Conservation (phyloP, 2,113 vertebrate species). For the Maccullochella peelii region DNA sequence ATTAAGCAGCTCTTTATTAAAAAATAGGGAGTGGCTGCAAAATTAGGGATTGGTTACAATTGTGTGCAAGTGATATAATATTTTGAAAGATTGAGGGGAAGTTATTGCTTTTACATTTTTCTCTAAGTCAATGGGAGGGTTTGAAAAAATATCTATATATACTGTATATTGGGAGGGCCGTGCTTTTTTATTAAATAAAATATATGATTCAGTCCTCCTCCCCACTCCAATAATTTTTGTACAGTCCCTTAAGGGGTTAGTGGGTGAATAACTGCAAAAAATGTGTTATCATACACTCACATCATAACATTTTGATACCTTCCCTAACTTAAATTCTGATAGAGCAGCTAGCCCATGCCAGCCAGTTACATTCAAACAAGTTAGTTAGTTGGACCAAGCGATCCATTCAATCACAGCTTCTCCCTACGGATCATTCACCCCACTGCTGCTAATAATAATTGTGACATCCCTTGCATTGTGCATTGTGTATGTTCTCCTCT, state of each 20-base stretch:
- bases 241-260: neutral
- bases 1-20: neutral
- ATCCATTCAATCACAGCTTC: neutral
- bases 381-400: neutral
- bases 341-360: neutral
- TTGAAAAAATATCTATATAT: neutral
- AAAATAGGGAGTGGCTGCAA: neutral
- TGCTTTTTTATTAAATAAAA: neutral
- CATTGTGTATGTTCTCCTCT: constrained; percentile 11
- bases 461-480: constrained; percentile 20
- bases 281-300: neutral
- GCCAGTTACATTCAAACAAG: neutral
- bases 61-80: neutral
- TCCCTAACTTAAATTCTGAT: neutral
- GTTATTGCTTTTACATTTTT: neutral
- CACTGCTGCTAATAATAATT: constrained; percentile 14
- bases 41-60: too few species aligned
- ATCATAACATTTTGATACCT: neutral
- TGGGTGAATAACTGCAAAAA: neutral
- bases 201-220: neutral
- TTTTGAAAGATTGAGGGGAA: too few species aligned
- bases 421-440: neutral
- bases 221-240: neutral
- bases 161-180: neutral
- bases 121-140: neutral